Conservation (phyloP, 2,113 vertebrate species). For the Austrofundulus limnaeus region DNA sequence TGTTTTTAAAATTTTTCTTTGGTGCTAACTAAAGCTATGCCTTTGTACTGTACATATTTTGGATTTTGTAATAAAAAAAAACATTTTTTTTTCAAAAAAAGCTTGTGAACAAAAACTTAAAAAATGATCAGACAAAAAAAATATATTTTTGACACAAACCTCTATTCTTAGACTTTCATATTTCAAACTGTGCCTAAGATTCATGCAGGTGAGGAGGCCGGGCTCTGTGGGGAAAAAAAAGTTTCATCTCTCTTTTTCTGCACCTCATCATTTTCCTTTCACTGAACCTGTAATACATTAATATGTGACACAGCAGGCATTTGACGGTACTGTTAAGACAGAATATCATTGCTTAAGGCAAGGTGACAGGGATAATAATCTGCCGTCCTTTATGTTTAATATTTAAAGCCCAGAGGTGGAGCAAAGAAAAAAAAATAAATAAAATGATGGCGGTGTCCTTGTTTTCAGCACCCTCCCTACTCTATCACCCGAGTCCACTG, state of each 20-base stretch:
- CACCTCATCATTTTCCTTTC: constrained; percentile 13
- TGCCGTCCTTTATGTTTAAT: constrained; percentile 88
- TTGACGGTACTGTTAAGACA: constrained; percentile 82
- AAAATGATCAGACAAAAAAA: neutral
- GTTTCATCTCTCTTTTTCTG: constrained; percentile 23
- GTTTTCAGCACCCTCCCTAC: constrained; percentile 72
- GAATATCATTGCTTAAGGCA: constrained; percentile 88
- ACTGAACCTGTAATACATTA: constrained; percentile 69
- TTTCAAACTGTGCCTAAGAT: constrained; percentile 16
- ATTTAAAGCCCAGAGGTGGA: constrained; percentile 79
- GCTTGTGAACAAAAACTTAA: neutral
- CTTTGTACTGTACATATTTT: neutral
- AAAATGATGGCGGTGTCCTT: constrained; percentile 79
- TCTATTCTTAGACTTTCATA: neutral
- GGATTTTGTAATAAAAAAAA: too few relatives aligned
- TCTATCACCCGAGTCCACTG: constrained; percentile 47
- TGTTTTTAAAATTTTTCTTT: neutral
- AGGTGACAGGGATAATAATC: constrained; percentile 87
- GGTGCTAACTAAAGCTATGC: too few relatives aligned
- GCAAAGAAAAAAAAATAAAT: constrained; percentile 64
- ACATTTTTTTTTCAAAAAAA: too few relatives aligned
- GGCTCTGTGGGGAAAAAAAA: neutral
- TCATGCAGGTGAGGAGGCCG: constrained; percentile 4
- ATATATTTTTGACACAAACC: neutral
- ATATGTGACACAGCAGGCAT: constrained; percentile 86